Evolutionary conservation across 1,140 invertebrate species (phyloP), one percentile per base, ranked within the genome.

Genomic region (Planococcus citri): DNA sequence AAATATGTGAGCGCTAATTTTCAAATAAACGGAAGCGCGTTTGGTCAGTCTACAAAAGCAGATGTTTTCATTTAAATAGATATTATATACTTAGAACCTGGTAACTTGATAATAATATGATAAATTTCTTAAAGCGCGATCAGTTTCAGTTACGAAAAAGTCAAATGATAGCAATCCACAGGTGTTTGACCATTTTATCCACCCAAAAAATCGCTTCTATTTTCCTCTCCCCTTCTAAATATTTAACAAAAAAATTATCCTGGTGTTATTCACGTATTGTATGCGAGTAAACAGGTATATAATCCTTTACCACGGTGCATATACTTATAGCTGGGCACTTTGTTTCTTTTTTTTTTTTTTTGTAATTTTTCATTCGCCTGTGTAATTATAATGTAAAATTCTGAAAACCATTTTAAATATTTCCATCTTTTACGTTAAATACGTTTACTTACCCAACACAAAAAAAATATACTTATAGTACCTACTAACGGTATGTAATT

Each of bases 91-190:
- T 51, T 51, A 51, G 60, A 64, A 64, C 60, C 2, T 21, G 25
- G 60, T 64, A 64, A 64, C 25, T 64, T 64, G 60, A 64, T 64
- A 64, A 64, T 64, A 64, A 64, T 64, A 64, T 64, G 60, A 64
- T 64, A 64, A 64, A 64, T 64, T 64, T 64, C 22, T 64, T 24
- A 64, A n/a, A 64, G 21, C 25, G 60, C 22, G 60, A 64, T 64
- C 25, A 27, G 21, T 64, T 25, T 64, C 25, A 27, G 21, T 64
- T 25, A 64, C 60, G 25, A 25, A 64, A 64, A 64, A 64, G 25
- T 25, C 2, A 64, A 64, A 64, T 20, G 20, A 64, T 25, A 27
- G 9, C 10, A 25, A 64, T 25, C 20, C 60, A 64, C 60, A 64
- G 60, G 60, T 64, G 60, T 64, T 64, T 25, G 60, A 17, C 60